Evolutionary conservation across 2,888 invertebrate genomes (phyloP).

Genomic region (Diogma glabrata): DNA sequence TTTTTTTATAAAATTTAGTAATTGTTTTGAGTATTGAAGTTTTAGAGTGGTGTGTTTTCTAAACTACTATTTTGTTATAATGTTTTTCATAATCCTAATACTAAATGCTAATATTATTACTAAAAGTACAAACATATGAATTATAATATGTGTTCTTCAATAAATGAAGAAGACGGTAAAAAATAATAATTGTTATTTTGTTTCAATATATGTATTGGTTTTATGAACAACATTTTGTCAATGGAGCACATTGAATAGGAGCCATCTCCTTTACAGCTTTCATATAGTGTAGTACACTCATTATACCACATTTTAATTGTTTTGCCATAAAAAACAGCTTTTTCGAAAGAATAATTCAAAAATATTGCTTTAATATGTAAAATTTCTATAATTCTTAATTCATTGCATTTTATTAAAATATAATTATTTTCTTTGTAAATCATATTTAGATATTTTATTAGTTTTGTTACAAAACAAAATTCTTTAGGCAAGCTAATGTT

Average conservation of each 20-base stretch:
- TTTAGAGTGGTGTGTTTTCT: too few species aligned
- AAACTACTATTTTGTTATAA: too few species aligned
- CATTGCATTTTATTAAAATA: not conserved
- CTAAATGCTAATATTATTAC: too few species aligned
- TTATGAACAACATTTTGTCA: not conserved
- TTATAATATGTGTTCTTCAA: not conserved
- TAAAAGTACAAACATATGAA: too few species aligned
- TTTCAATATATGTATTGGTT: not conserved
- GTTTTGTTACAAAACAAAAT: conserved; percentile 6
- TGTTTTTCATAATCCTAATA: too few species aligned
- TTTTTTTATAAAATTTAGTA: too few species aligned
- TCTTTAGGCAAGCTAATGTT: conserved; percentile 5
- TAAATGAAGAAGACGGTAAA: not conserved
- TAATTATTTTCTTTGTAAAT: conserved; percentile 9
- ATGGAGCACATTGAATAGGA: not conserved
- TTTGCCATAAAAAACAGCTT: conserved; percentile 9
- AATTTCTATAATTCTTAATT: not conserved
- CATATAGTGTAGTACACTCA: not conserved
- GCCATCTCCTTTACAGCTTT: not conserved
- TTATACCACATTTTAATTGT: conserved; percentile 9
- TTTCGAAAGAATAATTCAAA: not conserved
- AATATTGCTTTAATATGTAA: not conserved
- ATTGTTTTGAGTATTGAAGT: too few species aligned
- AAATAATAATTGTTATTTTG: not conserved
- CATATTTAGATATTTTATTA: too few species aligned